Base-by-base conservation (phyloP, 2,888 invertebrate genomes). In the Caenorhabditis parvicauda region DNA sequence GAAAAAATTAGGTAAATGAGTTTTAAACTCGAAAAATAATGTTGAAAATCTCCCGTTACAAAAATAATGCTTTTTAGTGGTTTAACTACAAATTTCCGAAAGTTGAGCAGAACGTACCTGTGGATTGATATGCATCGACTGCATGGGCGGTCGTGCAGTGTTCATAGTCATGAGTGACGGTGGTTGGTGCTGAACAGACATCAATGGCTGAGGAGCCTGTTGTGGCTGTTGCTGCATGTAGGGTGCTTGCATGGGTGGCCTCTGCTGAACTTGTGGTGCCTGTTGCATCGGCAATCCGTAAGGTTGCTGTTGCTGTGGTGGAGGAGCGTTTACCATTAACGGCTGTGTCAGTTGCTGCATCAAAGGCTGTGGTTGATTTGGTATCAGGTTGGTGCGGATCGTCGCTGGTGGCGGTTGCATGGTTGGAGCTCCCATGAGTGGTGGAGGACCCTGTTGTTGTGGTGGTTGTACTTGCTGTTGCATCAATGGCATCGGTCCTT, bases 101-200 rank as follows among this genome's bases (percentile, higher is more conserved):
- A 41, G 2, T 1, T n/a, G 2, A 14, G 14, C 21, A 6, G 32
- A 32, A 32, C 32, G 12, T 43, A 64, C 58, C 54, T 65, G 64
- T 14, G 69, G 69, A 57, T 69, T 69, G 5, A 69, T 59, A 43
- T 69, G 69, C 12, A 65, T 65, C 21, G 63, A 59, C 25, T 47
- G 45, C 37, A 59, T 46, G n/a, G 65, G 65, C n/a, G 59, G 62
- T n/a, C 51, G 53, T 14, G 37, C 47, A 28, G 51, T 41, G 22
- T 38, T 54, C 55, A 59, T 47, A 38, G 45, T 50, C 57, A 61
- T 57, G 24, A 45, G 53, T n/a, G n/a, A n/a, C n/a, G n/a, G n/a
- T n/a, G n/a, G n/a, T n/a, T n/a, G n/a, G n/a, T n/a, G n/a, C n/a
- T n/a, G n/a, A n/a, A n/a, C n/a, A n/a, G n/a, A n/a, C n/a, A n/a